A percentile compares a stretch with the other conserved stretches of the same genome.
Evolutionary conservation across 2,797 vertebrate genomes (phyloP).

Genomic region (Heliangelus exortis): DNA sequence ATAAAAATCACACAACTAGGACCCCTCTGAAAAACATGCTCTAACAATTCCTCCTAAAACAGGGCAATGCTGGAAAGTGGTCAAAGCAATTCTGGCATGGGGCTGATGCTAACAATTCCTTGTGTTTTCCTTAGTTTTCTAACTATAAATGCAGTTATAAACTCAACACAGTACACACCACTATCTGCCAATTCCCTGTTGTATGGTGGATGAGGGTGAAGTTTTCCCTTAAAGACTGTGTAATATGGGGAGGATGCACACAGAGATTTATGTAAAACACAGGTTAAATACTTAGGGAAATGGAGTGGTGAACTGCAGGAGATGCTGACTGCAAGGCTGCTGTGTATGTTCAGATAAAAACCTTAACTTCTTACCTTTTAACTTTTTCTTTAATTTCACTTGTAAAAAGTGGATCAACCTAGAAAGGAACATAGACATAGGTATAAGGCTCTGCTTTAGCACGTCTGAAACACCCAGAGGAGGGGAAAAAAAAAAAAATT

Average conservation of each 20-base stretch:
- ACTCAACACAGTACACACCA: neutral
- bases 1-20: neutral
- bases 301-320: neutral
- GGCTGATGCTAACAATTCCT: neutral
- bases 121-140: neutral
- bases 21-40: neutral
- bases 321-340: neutral
- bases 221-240: neutral
- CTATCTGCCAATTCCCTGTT: neutral
- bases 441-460: neutral
- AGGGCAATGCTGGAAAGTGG: neutral
- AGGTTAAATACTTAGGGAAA: neutral
- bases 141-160: neutral
- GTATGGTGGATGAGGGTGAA: neutral
- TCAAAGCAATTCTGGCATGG: neutral
- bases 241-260: neutral
- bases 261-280: neutral
- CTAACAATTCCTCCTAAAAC: neutral
- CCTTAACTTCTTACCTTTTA: slow-evolving; percentile 36
- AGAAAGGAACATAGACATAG: neutral
- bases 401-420: slow-evolving; percentile 89
- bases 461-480: neutral
- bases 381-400: slow-evolving; percentile 85
- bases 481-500: neutral
- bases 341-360: neutral